Evolutionary conservation across 2,888 invertebrate species (phyloP), one percentile per base, ranked within the genome.

Genomic region (Omphaloscelis lunosa): DNA sequence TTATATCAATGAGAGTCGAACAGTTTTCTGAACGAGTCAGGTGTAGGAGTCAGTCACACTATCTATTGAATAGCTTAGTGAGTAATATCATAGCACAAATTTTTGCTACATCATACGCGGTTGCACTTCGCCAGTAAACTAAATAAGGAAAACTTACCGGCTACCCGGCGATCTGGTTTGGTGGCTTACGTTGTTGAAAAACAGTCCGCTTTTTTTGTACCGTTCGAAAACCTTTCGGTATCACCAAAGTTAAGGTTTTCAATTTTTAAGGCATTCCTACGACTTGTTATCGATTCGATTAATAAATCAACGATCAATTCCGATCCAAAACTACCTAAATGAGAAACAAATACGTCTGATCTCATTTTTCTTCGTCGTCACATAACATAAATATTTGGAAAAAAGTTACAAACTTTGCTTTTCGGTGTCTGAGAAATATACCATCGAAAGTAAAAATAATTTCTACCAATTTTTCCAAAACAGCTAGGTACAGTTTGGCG

Each of bases 1-100:
- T 90, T 89, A 89, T 89, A 88, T 90, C 86, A 89, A 89, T 84
- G 85, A 82, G 79, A 74, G 71, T 80, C 78, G 79, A 79, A 68
- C 77, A 75, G 23, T 66, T 79, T 75, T 80, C 80, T 75, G 83
- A 82, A 75, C 78, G 58, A 79, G 20, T 45, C 79, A 80, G 89
- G 90, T 90, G 82, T 86, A 89, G 80, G 78, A 87, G 86, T 89
- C 88, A 88, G 72, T 82, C 82, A 84, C 78, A 85, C 85, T 79
- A 71, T 67, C 68, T 80, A 82, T 72, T 82, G 56, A 81, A 85
- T 63, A 67, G 69, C 53, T 74, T 51, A 68, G 67, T 82, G 78
- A 82, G 63, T 87, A 86, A 87, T 83, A 72, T 20, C 72, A 53
- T n/a, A 76, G 48, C 67, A 59, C 59, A 81, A 81, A n/a, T n/a